Evolutionary conservation across 2,797 vertebrate genomes (phyloP).

Genomic region (Sebastes matsubarae): DNA sequence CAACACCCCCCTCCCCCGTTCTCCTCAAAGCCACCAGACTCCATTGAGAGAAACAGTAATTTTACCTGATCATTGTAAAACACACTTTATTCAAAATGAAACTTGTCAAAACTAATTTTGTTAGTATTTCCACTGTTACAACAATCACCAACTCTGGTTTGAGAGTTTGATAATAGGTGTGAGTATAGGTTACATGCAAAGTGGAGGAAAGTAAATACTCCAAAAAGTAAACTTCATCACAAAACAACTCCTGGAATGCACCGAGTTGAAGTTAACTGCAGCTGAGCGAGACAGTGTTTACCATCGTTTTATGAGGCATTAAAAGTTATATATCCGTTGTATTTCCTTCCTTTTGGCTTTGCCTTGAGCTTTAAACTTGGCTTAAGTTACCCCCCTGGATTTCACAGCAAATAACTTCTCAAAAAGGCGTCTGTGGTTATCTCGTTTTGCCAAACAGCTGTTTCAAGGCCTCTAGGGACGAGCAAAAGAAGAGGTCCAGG

Average conservation of each 20-base stretch:
- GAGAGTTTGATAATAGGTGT: neutral
- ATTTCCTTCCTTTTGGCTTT: conserved; percentile 30
- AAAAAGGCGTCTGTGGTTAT: conserved; percentile 43
- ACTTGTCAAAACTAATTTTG: neutral
- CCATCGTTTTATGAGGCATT: neutral
- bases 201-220: conserved; percentile 1
- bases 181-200: neutral
- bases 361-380: conserved; percentile 51
- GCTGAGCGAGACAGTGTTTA: conserved; percentile 3
- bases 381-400: conserved; percentile 28
- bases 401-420: conserved; percentile 65
- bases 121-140: neutral
- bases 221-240: neutral
- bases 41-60: neutral
- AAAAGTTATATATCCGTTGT: neutral
- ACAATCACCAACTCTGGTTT: neutral
- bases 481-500: conserved; percentile 34
- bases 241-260: neutral
- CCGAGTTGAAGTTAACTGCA: neutral
- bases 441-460: conserved; percentile 75
- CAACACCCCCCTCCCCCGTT: neutral
- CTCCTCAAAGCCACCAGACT: neutral
- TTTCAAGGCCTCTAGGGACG: conserved; percentile 49
- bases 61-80: too few species aligned
- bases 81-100: neutral